These are phyloP conservation scores for Acleris cristana DNA, from an alignment of 2,888 invertebrate genomes.

Conservation along the genomic window DNA sequence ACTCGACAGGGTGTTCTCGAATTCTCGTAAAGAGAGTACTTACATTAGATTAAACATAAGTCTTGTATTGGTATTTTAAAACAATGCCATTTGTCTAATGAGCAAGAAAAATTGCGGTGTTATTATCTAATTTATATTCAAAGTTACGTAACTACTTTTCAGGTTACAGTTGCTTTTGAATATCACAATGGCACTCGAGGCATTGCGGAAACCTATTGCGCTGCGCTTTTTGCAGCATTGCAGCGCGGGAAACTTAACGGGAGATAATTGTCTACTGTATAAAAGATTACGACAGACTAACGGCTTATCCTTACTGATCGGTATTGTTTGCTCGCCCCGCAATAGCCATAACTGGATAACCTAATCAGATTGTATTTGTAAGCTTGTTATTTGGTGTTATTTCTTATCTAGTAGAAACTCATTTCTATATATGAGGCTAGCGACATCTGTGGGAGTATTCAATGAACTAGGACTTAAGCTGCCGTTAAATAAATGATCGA, in stretches of 20 bases:
- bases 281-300: constrained; percentile 28
- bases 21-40: too few relatives aligned
- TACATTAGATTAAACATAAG: too few relatives aligned
- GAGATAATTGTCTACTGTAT: constrained; percentile 25
- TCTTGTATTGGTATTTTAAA: too few relatives aligned
- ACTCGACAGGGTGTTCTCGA: too few relatives aligned
- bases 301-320: constrained; percentile 22
- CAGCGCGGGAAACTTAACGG: constrained; percentile 32
- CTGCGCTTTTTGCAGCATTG: constrained; percentile 21
- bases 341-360: constrained; percentile 7
- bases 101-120: too few relatives aligned
- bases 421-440: background rate
- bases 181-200: constrained; percentile 2
- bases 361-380: constrained; percentile 11
- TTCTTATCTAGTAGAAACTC: background rate
- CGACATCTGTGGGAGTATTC: too few relatives aligned
- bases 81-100: too few relatives aligned
- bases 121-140: too few relatives aligned
- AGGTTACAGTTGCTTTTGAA: too few relatives aligned
- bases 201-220: constrained; percentile 27
- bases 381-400: background rate
- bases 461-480: too few relatives aligned
- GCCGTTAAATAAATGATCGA: too few relatives aligned
- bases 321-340: constrained; percentile 21
- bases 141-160: too few relatives aligned